phyloP scores from a whole-genome alignment of 2,113 vertebrate species.

The Poeciliopsis turrubarensis region DNA sequence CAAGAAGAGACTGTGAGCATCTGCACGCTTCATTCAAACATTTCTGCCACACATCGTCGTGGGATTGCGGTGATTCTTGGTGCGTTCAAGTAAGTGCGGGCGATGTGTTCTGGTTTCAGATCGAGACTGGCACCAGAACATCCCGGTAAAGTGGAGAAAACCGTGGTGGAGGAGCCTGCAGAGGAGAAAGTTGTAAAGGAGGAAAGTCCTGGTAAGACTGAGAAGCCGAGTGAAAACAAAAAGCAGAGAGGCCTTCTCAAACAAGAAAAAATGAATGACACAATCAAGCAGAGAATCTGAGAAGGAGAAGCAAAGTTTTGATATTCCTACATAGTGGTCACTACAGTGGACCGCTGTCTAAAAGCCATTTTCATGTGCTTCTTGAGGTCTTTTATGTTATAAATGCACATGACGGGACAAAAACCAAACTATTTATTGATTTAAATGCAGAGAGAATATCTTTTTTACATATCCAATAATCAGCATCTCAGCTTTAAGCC shows the following conservation, averaged over 20 bases:
- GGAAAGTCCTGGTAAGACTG: constrained; percentile 81
- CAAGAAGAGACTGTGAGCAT: constrained; percentile 95
- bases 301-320: no score
- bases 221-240: not conserved
- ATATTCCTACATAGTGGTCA: no score
- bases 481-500: no score
- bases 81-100: not conserved
- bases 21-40: not conserved
- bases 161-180: constrained; percentile 58
- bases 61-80: not conserved
- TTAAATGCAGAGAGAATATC: no score
- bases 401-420: no score
- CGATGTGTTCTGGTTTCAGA: constrained; percentile 67
- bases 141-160: constrained; percentile 69
- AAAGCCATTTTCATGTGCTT: no score
- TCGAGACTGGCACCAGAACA: constrained; percentile 90
- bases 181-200: constrained; percentile 81
- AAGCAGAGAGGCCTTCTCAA: not conserved
- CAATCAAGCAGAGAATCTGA: no score
- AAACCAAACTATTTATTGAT: no score
- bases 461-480: no score
- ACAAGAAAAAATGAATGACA: no score
- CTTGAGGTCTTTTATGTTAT: no score
- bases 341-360: no score
- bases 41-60: not conserved